Evolutionary conservation across 2,888 invertebrate genomes (phyloP).

Genomic region (Eilema sororculum): DNA sequence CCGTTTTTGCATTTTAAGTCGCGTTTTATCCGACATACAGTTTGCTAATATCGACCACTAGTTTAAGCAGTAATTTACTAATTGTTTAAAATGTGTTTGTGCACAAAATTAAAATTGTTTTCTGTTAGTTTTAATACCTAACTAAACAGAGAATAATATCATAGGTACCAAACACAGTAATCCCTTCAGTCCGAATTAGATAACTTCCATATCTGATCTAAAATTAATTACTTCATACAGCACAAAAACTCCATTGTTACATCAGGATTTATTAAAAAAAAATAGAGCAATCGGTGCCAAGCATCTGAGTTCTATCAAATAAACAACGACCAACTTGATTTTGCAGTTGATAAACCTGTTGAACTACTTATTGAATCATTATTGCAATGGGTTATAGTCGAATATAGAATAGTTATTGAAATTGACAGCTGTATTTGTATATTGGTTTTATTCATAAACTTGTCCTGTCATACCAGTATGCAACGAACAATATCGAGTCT

Average conservation of each 20-base stretch:
- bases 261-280: slow-evolving; percentile 35
- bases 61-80: too few relatives aligned
- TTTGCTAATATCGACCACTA: too few relatives aligned
- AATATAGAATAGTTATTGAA: slow-evolving; percentile 32
- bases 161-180: slow-evolving; percentile 11
- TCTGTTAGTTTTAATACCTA: too few relatives aligned
- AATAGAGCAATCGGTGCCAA: slow-evolving; percentile 37
- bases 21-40: too few relatives aligned
- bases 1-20: too few relatives aligned
- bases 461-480: slow-evolving; percentile 22
- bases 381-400: slow-evolving; percentile 31
- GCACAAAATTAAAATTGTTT: too few relatives aligned
- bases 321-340: slow-evolving; percentile 41
- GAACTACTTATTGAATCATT: slow-evolving; percentile 30
- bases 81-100: too few relatives aligned
- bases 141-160: too few relatives aligned
- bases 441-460: slow-evolving; percentile 35
- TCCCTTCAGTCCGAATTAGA: slow-evolving; percentile 29
- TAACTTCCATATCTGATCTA: slow-evolving; percentile 42
- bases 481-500: slow-evolving; percentile 16
- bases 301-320: slow-evolving; percentile 31
- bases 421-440: slow-evolving; percentile 42
- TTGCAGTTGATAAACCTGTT: slow-evolving; percentile 39
- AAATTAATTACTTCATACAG: slow-evolving; percentile 50
- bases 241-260: slow-evolving; percentile 50